Conservation (phyloP, 2,888 invertebrate genomes). For the Dichetophora obliterata region DNA sequence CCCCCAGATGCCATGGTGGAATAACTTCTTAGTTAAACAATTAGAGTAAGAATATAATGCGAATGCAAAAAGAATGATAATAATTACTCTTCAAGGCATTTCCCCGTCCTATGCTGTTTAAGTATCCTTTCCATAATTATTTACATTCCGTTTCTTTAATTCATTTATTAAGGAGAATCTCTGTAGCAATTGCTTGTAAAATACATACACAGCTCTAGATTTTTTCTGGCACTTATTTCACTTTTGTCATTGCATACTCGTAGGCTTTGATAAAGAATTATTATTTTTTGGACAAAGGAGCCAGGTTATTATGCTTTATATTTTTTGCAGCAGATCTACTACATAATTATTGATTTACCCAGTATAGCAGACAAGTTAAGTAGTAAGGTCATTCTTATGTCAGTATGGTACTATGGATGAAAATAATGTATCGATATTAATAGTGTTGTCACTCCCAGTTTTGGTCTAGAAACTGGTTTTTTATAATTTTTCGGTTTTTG, state of each 20-base stretch:
- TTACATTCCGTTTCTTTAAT: neutral
- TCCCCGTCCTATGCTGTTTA: neutral
- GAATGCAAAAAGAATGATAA: neutral
- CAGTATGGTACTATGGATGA: too few species aligned
- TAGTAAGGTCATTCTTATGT: too few species aligned
- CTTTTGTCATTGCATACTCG: constrained; percentile 12
- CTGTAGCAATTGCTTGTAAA: neutral
- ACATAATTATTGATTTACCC: constrained; percentile 22
- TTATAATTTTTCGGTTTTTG: too few species aligned
- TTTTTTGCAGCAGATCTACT: constrained; percentile 12
- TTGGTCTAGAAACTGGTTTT: too few species aligned
- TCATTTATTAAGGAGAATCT: neutral
- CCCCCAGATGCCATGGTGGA: constrained; percentile 84
- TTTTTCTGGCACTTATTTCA: neutral
- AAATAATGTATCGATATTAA: too few species aligned
- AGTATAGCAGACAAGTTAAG: neutral
- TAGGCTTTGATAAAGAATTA: neutral
- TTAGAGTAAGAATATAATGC: neutral
- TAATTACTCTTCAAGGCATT: neutral
- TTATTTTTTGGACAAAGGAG: neutral
- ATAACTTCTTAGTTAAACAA: constrained; percentile 42
- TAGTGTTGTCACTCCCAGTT: too few species aligned
- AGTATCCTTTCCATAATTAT: neutral
- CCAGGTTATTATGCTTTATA: neutral
- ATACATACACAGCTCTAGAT: neutral